Percentiles rank a stretch among this genome's conserved stretches.
These are phyloP conservation scores for Tenualosa thibaudeaui DNA, from an alignment of 2,797 vertebrate species.

Conservation along the genomic window DNA sequence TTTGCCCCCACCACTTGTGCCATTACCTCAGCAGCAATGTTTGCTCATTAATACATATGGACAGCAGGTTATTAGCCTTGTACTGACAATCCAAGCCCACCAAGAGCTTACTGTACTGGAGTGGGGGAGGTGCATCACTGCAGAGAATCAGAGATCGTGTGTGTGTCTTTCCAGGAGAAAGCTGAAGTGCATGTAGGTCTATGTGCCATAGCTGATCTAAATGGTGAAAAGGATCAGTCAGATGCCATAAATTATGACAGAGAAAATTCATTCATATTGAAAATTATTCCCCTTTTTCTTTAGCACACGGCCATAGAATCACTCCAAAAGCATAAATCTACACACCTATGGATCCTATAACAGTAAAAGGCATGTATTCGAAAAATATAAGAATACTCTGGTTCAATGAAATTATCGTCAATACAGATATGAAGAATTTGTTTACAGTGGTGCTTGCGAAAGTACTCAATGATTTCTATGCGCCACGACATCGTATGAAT, in stretches of 20 bases:
- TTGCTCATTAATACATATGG: neutral
- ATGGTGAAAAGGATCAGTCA: neutral
- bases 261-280: neutral
- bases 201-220: neutral
- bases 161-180: neutral
- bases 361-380: neutral
- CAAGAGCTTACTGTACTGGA: neutral
- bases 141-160: neutral
- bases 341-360: neutral
- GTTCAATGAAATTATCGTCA: neutral
- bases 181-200: neutral
- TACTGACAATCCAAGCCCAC: conserved; percentile 2
- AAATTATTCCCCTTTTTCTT: neutral
- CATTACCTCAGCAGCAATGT: neutral
- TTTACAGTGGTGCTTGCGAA: neutral
- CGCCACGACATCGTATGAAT: neutral
- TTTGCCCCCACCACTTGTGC: neutral
- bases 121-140: conserved; percentile 19
- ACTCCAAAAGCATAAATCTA: neutral
- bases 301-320: neutral
- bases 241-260: neutral
- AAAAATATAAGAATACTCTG: neutral
- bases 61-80: neutral
- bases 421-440: neutral
- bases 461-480: neutral